Evolutionary conservation across 1,140 invertebrate species (phyloP).

Genomic region (Uloborus diversus): DNA sequence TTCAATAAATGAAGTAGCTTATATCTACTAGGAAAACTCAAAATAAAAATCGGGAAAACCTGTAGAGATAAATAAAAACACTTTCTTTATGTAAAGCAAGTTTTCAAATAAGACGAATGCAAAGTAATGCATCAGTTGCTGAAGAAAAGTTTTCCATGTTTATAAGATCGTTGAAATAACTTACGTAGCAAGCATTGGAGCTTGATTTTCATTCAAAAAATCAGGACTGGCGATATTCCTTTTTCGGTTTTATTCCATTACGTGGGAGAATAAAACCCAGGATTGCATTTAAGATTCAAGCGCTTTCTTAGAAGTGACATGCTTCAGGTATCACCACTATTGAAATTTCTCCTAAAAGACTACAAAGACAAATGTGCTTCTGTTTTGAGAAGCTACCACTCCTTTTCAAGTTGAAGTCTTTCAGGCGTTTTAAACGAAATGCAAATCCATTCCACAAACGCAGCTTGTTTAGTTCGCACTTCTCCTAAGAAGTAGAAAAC

Average conservation of each 20-base stretch:
- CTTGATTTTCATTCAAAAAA: constrained; percentile 20
- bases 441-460: constrained; percentile 29
- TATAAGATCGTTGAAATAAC: constrained; percentile 16
- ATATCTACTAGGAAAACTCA: too few species aligned
- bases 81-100: too few species aligned
- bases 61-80: too few species aligned
- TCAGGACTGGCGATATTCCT: not conserved
- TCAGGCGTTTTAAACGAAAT: constrained; percentile 28
- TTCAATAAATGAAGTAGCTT: too few species aligned
- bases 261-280: constrained; percentile 1
- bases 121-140: not conserved
- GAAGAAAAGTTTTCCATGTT: constrained; percentile 6
- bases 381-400: not conserved
- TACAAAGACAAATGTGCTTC: constrained; percentile 17
- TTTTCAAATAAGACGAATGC: too few species aligned
- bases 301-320: constrained; percentile 22
- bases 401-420: not conserved
- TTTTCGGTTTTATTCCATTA: constrained; percentile 19
- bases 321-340: constrained; percentile 21
- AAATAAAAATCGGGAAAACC: too few species aligned
- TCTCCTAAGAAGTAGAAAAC: constrained; percentile 5
- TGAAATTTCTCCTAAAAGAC: constrained; percentile 18
- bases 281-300: not conserved
- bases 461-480: constrained; percentile 7
- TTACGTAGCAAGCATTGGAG: constrained; percentile 11